Base-by-base conservation (phyloP, 2,113 vertebrate species). In the Cyprinodon tularosa region DNA sequence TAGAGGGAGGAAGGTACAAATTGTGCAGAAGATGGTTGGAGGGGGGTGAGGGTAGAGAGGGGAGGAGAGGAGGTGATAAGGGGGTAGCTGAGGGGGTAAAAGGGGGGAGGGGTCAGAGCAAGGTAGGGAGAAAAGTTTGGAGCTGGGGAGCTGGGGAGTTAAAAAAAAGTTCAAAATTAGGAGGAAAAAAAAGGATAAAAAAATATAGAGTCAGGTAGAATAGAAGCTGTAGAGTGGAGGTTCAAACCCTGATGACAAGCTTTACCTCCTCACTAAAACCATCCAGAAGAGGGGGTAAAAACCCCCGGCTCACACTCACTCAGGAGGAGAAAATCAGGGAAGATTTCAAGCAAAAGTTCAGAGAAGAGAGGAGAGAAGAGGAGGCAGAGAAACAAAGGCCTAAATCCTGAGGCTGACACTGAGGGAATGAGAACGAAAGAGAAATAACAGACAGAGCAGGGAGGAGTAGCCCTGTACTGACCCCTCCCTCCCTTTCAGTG, bases 401-500 rank as follows among this genome's bases (percentile, higher is more conserved):
- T 84, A 57, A 66, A 90, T 89, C 84, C 88, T 76, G 74, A 88
- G 77, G 80, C 90, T 76, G 77, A 86, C 79, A 88, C 69, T 85
- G 87, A 93, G 89, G 86, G 89, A 92, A 90, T 90, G 90, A 91
- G 87, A 88, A 76, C 65, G 69, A 89, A 83, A 87, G 90, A 89
- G 90, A 89, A 84, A 87, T 84, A 86, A 84, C 72, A 84, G 84
- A 40, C 74, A 59, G 82, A 72, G 80, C 73, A 90, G 89, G 90
- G 90, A 89, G 90, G 91, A 88, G 91, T 89, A 90, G 86, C 81
- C 76, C 78, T 88, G 84, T 85, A 65, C 76, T 93, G 88, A 87
- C 93, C 90, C 93, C 93, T 93, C 92, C 93, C 92, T 94, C 91
- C 74, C 81, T 88, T 83, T 90, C 88, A 91, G 86, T 22, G 40